Conservation (phyloP, 2,113 vertebrate genomes). For the human region GRCh38 chr6:79599501-79600000, state of each 20-base stretch:
- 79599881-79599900: not conserved
- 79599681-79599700: not conserved
- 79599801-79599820: not conserved
- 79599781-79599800: not conserved
- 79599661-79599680: not conserved
- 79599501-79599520: no score
- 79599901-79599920: not conserved
- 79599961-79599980: no score
- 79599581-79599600: not conserved
- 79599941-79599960: no score
- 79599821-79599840: not conserved
- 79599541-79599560: not conserved
- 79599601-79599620: not conserved
- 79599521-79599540: no score
- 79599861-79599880: not conserved
- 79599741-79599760: not conserved
- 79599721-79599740: not conserved
- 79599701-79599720: not conserved
- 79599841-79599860: not conserved
- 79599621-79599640: not conserved
- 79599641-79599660: not conserved
- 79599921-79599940: no score
- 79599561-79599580: not conserved
- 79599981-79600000: no score
- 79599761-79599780: not conserved